These are phyloP conservation scores for Chrysomela aeneicollis DNA, from an alignment of 2,888 invertebrate species.

Conservation along the genomic window DNA sequence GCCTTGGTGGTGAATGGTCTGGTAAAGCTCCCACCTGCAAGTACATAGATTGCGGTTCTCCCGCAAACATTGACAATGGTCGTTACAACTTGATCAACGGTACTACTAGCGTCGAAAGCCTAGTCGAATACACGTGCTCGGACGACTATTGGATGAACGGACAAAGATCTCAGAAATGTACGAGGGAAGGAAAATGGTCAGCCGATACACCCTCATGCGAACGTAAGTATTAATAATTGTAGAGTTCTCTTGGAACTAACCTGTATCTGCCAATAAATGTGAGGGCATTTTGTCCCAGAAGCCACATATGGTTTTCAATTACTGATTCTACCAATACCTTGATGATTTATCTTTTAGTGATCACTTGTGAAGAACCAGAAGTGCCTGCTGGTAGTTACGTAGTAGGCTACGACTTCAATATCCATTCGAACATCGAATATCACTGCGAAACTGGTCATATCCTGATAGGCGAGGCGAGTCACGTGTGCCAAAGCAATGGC, in stretches of 20 bases:
- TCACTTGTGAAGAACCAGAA: conserved; percentile 86
- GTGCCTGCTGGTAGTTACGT: conserved; percentile 87
- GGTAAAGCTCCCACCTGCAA: conserved; percentile 82
- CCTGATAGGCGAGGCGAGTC: conserved; percentile 74
- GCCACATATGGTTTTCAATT: too few relatives aligned
- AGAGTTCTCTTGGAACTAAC: too few relatives aligned
- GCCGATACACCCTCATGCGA: conserved; percentile 87
- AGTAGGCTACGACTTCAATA: conserved; percentile 88
- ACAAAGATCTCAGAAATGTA: conserved; percentile 74
- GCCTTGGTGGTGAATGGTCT: conserved; percentile 87
- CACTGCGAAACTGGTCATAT: conserved; percentile 87
- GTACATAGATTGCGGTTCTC: conserved; percentile 87
- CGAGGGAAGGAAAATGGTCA: conserved; percentile 87
- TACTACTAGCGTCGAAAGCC: conserved; percentile 82
- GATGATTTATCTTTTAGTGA: conserved; percentile 66
- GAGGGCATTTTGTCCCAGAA: too few relatives aligned
- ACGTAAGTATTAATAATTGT: conserved; percentile 67
- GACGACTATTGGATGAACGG: conserved; percentile 86
- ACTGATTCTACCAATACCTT: conserved; percentile 24
- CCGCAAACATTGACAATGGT: conserved; percentile 81
- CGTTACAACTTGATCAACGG: conserved; percentile 76
- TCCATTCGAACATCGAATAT: conserved; percentile 87
- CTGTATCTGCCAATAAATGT: too few relatives aligned
- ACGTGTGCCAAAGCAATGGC: conserved; percentile 78
- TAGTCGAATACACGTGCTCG: conserved; percentile 81